Base-by-base conservation (phyloP, 2,113 vertebrate genomes). In the Oxyruncus cristatus region DNA sequence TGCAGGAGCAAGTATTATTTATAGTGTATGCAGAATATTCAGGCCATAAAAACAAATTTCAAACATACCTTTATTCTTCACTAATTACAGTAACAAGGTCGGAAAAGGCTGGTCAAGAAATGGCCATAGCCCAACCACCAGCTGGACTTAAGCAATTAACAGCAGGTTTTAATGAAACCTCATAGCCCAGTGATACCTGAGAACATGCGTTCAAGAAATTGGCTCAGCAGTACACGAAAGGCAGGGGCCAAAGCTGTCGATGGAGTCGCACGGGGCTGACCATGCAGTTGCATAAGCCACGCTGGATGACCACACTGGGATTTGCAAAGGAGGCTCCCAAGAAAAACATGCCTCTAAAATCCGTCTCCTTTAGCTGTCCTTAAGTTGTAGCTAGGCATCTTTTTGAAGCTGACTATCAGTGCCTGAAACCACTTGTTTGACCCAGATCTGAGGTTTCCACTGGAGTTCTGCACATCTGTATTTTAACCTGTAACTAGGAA, bases 1-100 rank as follows among this genome's bases (percentile, higher is more conserved):
- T 63, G 80, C 44, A 72, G 56, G 42, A 73, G 52, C 80, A 68
- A 62, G 71, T 81, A 62, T 39, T 83, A 35, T 71, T 89, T 92
- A 72, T 74, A 49, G 56, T 8, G 52, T n/a, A 59, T 37, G 73
- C 77, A 87, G 91, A 87, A 53, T 72, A 95, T 81, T 71, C 59
- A 81, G 88, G 85, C 66, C 85, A 53, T 72, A 83, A 56, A 92
- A 92, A 70, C 86, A 92, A 90, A 53, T 94, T 84, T 84, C 70
- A 87, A 41, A 15, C 93, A 90, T 49, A 87, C 66, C 72, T 96
- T 89, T 94, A 89, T 95, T 92, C 61, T 91, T 56, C 4, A 1
- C 32, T 96, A 86, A 95, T 95, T 83, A 89, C 68, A 86, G 73
- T 30, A 91, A 86, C 85, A 80, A 91, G 28, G 85, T 79, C 74